phyloP scores from a whole-genome alignment of 2,113 vertebrate species.

The Pelecanoides urinatrix region DNA sequence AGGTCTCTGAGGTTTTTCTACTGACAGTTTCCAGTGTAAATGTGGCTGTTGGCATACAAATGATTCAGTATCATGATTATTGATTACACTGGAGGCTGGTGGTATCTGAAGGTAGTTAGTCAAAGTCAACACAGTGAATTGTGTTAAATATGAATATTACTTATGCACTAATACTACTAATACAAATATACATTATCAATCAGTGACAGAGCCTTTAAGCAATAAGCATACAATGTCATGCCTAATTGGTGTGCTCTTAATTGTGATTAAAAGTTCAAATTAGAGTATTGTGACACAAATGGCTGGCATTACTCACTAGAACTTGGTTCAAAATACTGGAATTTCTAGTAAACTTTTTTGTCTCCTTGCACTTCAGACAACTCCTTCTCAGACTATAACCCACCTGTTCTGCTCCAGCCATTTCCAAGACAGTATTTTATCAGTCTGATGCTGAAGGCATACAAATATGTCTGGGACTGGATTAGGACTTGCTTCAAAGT shows the following conservation, averaged over 20 bases:
- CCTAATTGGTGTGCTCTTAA: constrained; percentile 56
- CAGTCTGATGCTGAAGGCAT: background rate
- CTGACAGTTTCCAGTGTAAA: constrained; percentile 37
- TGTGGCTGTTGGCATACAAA: constrained; percentile 51
- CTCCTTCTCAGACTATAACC: background rate
- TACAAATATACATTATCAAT: constrained; percentile 60
- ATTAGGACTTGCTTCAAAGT: background rate
- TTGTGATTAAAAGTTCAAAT: constrained; percentile 62
- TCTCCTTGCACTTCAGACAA: background rate
- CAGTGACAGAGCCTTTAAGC: constrained; percentile 40
- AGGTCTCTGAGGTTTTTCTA: constrained; percentile 36
- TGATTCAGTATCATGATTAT: constrained; percentile 48
- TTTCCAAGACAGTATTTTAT: background rate
- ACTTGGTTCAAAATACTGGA: background rate
- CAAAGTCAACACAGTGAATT: constrained; percentile 58
- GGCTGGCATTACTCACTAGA: constrained; percentile 11
- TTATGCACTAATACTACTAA: constrained; percentile 51
- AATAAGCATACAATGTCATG: constrained; percentile 44
- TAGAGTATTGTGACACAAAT: constrained; percentile 19
- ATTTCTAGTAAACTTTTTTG: background rate
- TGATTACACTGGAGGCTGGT: constrained; percentile 54
- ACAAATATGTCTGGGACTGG: background rate
- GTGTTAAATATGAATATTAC: constrained; percentile 62
- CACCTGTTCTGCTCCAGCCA: background rate
- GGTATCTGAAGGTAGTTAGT: constrained; percentile 64